Base-by-base conservation (phyloP, 2,797 vertebrate genomes). In the Gouania willdenowi region DNA sequence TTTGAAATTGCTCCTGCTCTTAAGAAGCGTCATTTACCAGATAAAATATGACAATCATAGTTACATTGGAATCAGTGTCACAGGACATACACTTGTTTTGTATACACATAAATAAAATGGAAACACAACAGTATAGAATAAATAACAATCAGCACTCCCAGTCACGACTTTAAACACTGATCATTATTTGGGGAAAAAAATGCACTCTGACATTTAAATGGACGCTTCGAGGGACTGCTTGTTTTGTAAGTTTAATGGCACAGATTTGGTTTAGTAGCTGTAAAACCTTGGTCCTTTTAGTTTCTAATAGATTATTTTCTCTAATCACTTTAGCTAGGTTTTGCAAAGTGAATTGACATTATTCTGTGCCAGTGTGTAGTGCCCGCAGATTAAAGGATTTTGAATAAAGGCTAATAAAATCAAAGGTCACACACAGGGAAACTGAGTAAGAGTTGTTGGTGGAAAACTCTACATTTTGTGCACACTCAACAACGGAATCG, bases 51-150 rank as follows among this genome's bases (percentile, higher is more conserved):
- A 49, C 57, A 62, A 56, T 73, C 46, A 53, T 39, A 72, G 65
- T 73, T 83, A 84, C 66, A 83, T 77, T 78, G 60, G 83, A 74
- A 67, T 41, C 3, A 3, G 2, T 60, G 51, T 74, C 45, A 53
- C 17, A 55, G 27, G 41, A 46, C 19, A 20, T 19, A 20, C 19
- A 20, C 34, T 50, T 52, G 50, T 61, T 49, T 43, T 61, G 45
- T 46, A 4, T 22, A 28, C 43, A 41, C 24, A 43, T 63, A 66
- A 36, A 41, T 15, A 4, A 25, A 19, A 19, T 32, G 16, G 20
- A 47, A 30, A 19, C 27, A 6, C 19, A 20, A 10, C 20, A 27
- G 32, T 20, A 36, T 5, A n/a, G 36, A 8, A 37, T 28, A 19
- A 46, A 44, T n/a, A n/a, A n/a, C n/a, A n/a, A n/a, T 44, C 41